Base-by-base conservation (phyloP, 2,797 vertebrate genomes). In the Falco cherrug region DNA sequence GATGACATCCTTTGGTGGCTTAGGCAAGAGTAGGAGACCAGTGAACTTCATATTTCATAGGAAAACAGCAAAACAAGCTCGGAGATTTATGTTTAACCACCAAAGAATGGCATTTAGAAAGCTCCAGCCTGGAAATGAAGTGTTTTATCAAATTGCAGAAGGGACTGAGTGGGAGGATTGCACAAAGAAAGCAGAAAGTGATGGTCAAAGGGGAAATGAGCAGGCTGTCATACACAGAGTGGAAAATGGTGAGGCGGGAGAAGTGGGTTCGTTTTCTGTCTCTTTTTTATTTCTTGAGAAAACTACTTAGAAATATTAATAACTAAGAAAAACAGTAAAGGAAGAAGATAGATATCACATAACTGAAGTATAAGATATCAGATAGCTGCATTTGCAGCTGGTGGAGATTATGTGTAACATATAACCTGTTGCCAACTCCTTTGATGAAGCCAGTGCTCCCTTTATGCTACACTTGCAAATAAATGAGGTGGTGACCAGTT, bases 401-500 rank as follows among this genome's bases (percentile, higher is more conserved):
- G 95, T 89, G 76, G 85, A 95, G 93, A 97, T 97, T 97, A 97
- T 95, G 87, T 96, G 82, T 76, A 95, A 95, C 83, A 89, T 94
- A 84, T 25, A 97, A 87, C 80, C 80, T 90, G 69, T 24, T 97
- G 94, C 97, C 94, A 97, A 76, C 68, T 85, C 96, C 93, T 97
- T 95, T 97, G 97, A 97, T 96, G 96, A 96, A 95, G 93, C 71
- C 85, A 89, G 56, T 51, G 94, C 81, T 96, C 89, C 73, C 89
- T 97, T 97, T 95, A 91, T 12, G 60, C 84, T 94, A 54, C 37
- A n/a, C 74, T 93, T 95, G 73, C 95, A 97, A 97, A 97, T 95
- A 97, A 97, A 97, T 96, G 97, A 97, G 90, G 89, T 96, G 96
- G 90, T 96, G 92, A 96, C 95, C 95, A 94, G 67, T 95, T 97